Base-by-base conservation (phyloP, 1,140 invertebrate species). In the Drosophila kikkawai region DNA sequence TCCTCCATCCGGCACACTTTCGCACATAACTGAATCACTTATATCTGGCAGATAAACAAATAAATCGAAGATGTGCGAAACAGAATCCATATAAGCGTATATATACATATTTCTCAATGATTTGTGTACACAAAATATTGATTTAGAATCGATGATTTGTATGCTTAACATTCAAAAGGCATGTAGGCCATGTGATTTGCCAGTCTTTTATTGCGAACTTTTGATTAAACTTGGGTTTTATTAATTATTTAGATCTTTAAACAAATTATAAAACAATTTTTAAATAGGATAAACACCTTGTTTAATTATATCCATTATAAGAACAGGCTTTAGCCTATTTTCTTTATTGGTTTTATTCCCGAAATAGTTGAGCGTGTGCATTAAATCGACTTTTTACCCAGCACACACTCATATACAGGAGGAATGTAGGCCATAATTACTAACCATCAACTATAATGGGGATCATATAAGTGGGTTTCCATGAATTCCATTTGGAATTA, bases 121-220 rank as follows among this genome's bases (percentile, higher is more conserved):
- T 77, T 78, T 78, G 74, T 78, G 50, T 77, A 78, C 26, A 61
- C 41, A 50, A 69, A 69, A 60, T 69, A 77, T 69, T 55, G 74
- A 73, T 73, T 73, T 60, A 73, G 67, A 39, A 45, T 36, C 29
- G 44, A 41, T 71, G 42, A 73, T 73, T 73, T 73, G 70, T 73
- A 12, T 73, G 53, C 32, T 29, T 51, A 48, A 59, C 34, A 68
- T 68, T 68, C 11, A 39, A 22, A 13, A n/a, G 55, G 39, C 55
- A 41, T 39, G 34, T 37, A n/a, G 73, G 74, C 53, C 56, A 68
- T n/a, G 50, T 42, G 70, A 57, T 57, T 11, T 22, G 64, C 9
- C 8, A 48, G 39, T 29, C 7, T 66, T 37, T 66, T 22, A 39
- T 22, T 58, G n/a, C 7, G 15, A 26, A 37, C 17, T 45, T 26